Conservation (phyloP, 2,113 vertebrate genomes). For the Poeciliopsis prolifica region DNA sequence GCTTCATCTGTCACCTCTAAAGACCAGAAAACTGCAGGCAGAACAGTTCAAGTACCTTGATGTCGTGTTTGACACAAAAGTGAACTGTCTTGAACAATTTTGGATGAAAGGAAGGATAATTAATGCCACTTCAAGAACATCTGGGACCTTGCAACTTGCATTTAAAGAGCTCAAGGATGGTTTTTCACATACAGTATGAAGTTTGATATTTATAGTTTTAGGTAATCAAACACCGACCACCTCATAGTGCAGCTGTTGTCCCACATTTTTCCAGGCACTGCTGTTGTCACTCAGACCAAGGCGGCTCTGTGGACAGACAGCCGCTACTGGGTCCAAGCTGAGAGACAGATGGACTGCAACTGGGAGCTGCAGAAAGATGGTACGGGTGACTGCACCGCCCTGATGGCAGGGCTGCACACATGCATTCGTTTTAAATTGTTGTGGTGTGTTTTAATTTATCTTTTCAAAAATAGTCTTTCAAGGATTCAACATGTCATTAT, state of each 20-base stretch:
- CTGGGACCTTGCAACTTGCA: background rate
- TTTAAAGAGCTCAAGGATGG: background rate
- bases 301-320: conserved; percentile 94
- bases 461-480: conserved; percentile 24
- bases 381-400: conserved; percentile 40
- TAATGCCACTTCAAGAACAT: too few species aligned
- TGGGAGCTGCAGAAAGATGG: conserved; percentile 89
- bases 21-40: too few species aligned
- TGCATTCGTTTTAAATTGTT: conserved; percentile 14
- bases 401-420: conserved; percentile 29
- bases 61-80: background rate
- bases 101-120: background rate
- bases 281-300: conserved; percentile 81
- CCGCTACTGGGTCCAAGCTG: conserved; percentile 95
- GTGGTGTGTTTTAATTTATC: conserved; percentile 3
- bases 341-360: conserved; percentile 95
- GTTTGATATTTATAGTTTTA: conserved; percentile 44
- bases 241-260: conserved; percentile 38
- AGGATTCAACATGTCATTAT: background rate
- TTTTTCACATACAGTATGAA: conserved; percentile 15
- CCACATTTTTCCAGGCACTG: conserved; percentile 81
- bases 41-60: background rate
- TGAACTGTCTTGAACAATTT: background rate
- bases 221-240: conserved; percentile 23
- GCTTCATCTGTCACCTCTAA: too few species aligned